Evolutionary conservation across 2,888 invertebrate genomes (phyloP).

Genomic region (Nudaria mundana): DNA sequence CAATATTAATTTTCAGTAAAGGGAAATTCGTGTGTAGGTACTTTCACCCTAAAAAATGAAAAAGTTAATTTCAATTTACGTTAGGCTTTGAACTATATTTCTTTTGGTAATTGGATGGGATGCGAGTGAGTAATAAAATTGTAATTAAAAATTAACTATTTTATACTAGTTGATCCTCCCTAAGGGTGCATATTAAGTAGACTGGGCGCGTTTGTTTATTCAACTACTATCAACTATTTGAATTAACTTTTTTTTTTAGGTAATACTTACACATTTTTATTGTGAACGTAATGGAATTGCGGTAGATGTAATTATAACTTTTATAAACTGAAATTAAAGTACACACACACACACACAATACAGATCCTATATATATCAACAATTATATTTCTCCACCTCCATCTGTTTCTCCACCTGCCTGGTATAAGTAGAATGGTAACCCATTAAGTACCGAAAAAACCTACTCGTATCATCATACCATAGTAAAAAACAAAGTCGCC

Average conservation of each 20-base stretch:
- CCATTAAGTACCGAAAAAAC: too few relatives aligned
- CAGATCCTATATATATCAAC: too few relatives aligned
- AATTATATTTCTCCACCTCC: too few relatives aligned
- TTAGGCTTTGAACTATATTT: conserved; percentile 55
- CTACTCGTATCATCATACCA: too few relatives aligned
- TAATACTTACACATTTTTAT: conserved; percentile 42
- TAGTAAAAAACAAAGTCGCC: too few relatives aligned
- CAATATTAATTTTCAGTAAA: too few relatives aligned
- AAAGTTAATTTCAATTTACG: conserved; percentile 56
- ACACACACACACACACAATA: too few relatives aligned
- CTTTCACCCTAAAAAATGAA: too few relatives aligned
- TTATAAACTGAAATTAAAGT: neutral
- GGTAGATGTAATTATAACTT: conserved; percentile 8
- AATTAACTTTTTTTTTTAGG: too few relatives aligned
- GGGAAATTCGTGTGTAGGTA: too few relatives aligned
- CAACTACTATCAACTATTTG: conserved; percentile 69
- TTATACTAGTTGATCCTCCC: conserved; percentile 65
- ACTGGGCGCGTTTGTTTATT: conserved; percentile 67
- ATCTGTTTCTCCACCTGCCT: too few relatives aligned
- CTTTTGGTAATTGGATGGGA: conserved; percentile 75
- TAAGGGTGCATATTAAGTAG: conserved; percentile 78
- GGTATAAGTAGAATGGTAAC: too few relatives aligned
- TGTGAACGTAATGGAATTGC: conserved; percentile 39
- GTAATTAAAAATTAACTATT: conserved; percentile 80
- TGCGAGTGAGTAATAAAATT: conserved; percentile 73